Percentiles rank a stretch among this genome's conserved stretches.
Conservation (phyloP, 1,140 invertebrate genomes). For the Glossosoma conforme region DNA sequence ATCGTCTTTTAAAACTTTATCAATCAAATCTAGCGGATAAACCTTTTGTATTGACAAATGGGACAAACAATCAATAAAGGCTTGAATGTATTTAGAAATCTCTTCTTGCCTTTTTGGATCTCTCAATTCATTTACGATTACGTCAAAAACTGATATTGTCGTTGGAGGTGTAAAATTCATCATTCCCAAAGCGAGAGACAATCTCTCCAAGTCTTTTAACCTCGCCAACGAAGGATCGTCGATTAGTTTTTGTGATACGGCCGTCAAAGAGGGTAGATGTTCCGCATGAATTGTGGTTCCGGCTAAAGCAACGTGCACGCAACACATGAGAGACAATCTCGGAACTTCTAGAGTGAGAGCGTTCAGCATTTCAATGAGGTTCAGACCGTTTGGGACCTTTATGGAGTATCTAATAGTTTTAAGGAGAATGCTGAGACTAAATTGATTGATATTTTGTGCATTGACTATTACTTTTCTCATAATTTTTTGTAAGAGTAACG, state of each 20-base stretch:
- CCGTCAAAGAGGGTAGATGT: constrained; percentile 36
- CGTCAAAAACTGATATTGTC: constrained; percentile 40
- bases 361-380: constrained; percentile 35
- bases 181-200: constrained; percentile 46
- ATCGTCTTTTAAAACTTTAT: constrained; percentile 38
- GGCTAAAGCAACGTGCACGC: constrained; percentile 52
- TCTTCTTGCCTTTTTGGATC: constrained; percentile 40
- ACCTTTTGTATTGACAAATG: constrained; percentile 46
- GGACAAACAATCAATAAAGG: constrained; percentile 42
- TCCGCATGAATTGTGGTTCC: constrained; percentile 44
- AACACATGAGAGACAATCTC: constrained; percentile 39
- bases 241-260: constrained; percentile 40
- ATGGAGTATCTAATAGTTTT: constrained; percentile 49
- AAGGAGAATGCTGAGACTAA: constrained; percentile 48
- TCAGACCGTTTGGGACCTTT: constrained; percentile 31
- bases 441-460: constrained; percentile 44
- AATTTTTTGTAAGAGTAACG: constrained; percentile 40
- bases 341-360: constrained; percentile 39
- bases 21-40: constrained; percentile 50
- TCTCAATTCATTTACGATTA: constrained; percentile 45
- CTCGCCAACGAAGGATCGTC: constrained; percentile 37
- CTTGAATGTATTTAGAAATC: constrained; percentile 41
- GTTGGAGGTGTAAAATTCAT: constrained; percentile 45
- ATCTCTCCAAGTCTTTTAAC: constrained; percentile 61
- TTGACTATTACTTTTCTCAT: constrained; percentile 38